These are phyloP conservation scores for Netelia virgata DNA, from an alignment of 2,888 invertebrate species.

Conservation along the genomic window DNA sequence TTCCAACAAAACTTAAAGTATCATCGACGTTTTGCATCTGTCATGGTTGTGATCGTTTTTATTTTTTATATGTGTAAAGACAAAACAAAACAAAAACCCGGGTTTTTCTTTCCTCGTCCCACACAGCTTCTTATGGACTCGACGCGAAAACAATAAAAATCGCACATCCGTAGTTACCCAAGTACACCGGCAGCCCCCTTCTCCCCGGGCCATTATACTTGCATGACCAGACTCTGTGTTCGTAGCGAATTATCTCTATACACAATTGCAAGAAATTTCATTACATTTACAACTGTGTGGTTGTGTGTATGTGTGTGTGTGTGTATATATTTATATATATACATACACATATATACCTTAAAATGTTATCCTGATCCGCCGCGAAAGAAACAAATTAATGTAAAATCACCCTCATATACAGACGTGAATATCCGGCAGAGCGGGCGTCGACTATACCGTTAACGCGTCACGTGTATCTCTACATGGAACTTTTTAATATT, in stretches of 20 bases:
- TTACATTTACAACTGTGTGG: conserved; percentile 67
- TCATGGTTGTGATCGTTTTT: conserved; percentile 37
- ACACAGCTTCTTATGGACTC: conserved; percentile 32
- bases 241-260: conserved; percentile 83
- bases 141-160: conserved; percentile 29
- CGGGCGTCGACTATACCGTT: conserved; percentile 63
- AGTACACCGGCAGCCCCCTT: conserved; percentile 82
- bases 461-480: conserved; percentile 54
- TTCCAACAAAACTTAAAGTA: conserved; percentile 10
- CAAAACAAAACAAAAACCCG: not conserved
- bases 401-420: conserved; percentile 45
- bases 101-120: conserved; percentile 4
- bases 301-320: conserved; percentile 43
- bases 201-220: conserved; percentile 84
- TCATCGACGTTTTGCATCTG: conserved; percentile 38
- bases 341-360: conserved; percentile 53
- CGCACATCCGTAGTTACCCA: conserved; percentile 79
- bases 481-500: conserved; percentile 23
- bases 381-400: conserved; percentile 12
- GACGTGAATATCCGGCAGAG: conserved; percentile 63
- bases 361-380: conserved; percentile 38
- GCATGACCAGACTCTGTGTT: conserved; percentile 85
- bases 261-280: conserved; percentile 82
- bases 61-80: conserved; percentile 6
- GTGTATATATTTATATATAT: conserved; percentile 34